phyloP scores from a whole-genome alignment of 2,797 vertebrate species.

The Fratercula arctica region DNA sequence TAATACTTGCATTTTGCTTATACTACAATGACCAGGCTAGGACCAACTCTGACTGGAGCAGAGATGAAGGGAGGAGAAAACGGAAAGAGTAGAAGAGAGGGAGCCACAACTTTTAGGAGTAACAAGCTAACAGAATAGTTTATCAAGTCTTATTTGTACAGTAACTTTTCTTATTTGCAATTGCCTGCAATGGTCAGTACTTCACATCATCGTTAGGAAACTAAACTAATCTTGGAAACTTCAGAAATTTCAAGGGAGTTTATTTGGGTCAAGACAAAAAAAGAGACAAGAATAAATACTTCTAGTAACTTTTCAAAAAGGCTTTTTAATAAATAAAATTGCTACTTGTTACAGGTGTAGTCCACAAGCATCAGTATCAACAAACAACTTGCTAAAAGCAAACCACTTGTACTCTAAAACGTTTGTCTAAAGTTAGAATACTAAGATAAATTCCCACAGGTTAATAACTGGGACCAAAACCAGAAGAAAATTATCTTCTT shows the following conservation, averaged over 20 bases:
- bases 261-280: background rate
- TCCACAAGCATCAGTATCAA: background rate
- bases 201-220: background rate
- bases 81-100: background rate
- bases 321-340: background rate
- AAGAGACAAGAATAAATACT: background rate
- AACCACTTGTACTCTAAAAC: background rate
- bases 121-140: background rate
- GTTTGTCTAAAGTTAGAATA: background rate
- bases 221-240: background rate
- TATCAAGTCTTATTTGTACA: background rate
- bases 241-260: background rate
- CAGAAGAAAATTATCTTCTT: background rate
- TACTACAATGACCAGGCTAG: background rate
- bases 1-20: background rate
- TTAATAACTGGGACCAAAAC: background rate
- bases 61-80: background rate
- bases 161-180: background rate
- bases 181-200: background rate
- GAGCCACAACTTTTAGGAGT: background rate
- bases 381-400: background rate
- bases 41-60: background rate
- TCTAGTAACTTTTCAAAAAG: background rate
- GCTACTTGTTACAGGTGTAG: background rate
- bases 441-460: background rate